These are phyloP conservation scores for Mus pahari DNA, from an alignment of 2,113 vertebrate genomes.

Conservation along the genomic window DNA sequence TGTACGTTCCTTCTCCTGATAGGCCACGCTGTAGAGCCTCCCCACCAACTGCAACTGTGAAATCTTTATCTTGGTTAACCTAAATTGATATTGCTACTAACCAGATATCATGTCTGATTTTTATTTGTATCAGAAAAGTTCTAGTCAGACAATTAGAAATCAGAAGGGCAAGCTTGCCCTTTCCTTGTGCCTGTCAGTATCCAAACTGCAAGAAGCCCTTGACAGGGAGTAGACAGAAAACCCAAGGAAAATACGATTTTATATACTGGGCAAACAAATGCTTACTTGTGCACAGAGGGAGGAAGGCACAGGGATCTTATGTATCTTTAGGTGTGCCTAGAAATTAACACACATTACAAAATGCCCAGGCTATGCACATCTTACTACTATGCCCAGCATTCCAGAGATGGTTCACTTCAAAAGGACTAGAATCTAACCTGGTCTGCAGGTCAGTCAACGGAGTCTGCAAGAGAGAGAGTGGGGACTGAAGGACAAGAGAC, in stretches of 20 bases:
- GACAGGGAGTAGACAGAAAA: constrained; percentile 85
- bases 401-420: constrained; percentile 91
- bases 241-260: constrained; percentile 85
- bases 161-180: constrained; percentile 91
- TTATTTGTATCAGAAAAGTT: constrained; percentile 94
- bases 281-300: constrained; percentile 94
- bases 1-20: constrained; percentile 92
- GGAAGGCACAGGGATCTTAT: constrained; percentile 90
- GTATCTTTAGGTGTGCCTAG: constrained; percentile 94
- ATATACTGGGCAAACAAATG: constrained; percentile 92
- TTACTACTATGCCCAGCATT: constrained; percentile 87
- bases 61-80: constrained; percentile 92
- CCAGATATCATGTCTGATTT: constrained; percentile 65
- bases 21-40: constrained; percentile 83
- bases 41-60: constrained; percentile 87
- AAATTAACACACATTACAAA: constrained; percentile 91
- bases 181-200: constrained; percentile 90
- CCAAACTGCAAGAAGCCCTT: constrained; percentile 88
- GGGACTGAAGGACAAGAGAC: too few relatives aligned
- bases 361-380: constrained; percentile 90
- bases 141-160: constrained; percentile 91
- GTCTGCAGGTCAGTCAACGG: too few relatives aligned
- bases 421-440: constrained; percentile 78
- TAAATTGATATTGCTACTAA: constrained; percentile 90
- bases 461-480: too few relatives aligned